Evolutionary conservation across 2,113 vertebrate genomes (phyloP).

Genomic region (Halcyon malimbica): DNA sequence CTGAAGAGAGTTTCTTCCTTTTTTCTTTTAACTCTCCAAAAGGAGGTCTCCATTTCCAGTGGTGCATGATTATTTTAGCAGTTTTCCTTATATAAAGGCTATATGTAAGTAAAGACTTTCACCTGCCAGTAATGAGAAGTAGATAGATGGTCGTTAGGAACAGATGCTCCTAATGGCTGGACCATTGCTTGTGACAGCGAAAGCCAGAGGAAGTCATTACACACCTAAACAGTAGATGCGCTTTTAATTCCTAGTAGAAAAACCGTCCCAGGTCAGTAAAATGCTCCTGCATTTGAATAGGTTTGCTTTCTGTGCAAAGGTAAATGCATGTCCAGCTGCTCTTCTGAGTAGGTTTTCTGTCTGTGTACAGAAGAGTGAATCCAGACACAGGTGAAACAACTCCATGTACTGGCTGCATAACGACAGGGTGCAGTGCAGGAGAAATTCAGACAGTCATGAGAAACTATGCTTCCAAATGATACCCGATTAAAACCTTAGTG

Average conservation of each 20-base stretch:
- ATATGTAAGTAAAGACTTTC: neutral
- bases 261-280: neutral
- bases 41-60: neutral
- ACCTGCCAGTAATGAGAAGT: neutral
- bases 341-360: neutral
- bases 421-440: neutral
- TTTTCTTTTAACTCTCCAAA: neutral
- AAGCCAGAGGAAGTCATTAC: slow-evolving; percentile 6
- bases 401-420: neutral
- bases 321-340: neutral
- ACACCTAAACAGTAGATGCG: neutral
- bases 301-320: neutral
- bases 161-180: neutral
- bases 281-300: neutral
- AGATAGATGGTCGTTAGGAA: neutral
- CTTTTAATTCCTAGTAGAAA: neutral
- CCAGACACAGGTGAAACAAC: neutral
- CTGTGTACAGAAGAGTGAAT: neutral
- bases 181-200: neutral
- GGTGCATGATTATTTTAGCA: neutral
- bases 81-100: neutral
- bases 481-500: neutral
- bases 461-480: neutral
- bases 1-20: neutral
- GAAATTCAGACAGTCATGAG: neutral